phyloP scores from a whole-genome alignment of 1,140 invertebrate genomes.

The Drosophila lowei region DNA sequence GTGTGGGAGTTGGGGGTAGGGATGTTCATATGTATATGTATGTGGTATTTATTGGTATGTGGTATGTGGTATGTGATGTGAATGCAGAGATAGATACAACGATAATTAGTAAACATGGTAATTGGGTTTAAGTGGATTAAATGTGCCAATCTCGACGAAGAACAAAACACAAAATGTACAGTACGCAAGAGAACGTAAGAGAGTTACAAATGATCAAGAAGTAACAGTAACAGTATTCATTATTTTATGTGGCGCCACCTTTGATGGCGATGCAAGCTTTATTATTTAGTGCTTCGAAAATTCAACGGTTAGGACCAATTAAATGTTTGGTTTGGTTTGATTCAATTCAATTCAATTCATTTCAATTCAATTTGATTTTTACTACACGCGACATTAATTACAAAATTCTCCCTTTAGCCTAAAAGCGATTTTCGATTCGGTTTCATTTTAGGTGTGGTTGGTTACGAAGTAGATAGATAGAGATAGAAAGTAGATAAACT shows the following conservation, averaged over 20 bases:
- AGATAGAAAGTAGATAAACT: slow-evolving; percentile 70
- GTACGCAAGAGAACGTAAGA: slow-evolving; percentile 64
- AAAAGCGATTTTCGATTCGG: slow-evolving; percentile 74
- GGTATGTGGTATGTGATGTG: slow-evolving; percentile 39
- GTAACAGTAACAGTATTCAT: slow-evolving; percentile 31
- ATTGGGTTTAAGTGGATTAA: slow-evolving; percentile 26
- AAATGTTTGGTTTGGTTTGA: slow-evolving; percentile 32
- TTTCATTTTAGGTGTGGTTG: slow-evolving; percentile 62
- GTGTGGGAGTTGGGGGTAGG: slow-evolving; percentile 16
- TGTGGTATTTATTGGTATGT: neutral
- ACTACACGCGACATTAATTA: slow-evolving; percentile 69
- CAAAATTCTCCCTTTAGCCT: slow-evolving; percentile 81
- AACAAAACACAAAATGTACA: slow-evolving; percentile 74
- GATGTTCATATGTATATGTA: neutral
- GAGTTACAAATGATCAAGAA: slow-evolving; percentile 68
- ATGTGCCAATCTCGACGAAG: slow-evolving; percentile 65
- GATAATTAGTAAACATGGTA: slow-evolving; percentile 67
- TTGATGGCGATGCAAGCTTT: slow-evolving; percentile 63
- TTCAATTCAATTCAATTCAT: slow-evolving; percentile 26
- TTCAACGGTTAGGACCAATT: slow-evolving; percentile 73
- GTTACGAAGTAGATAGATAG: slow-evolving; percentile 52
- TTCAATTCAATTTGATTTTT: slow-evolving; percentile 35
- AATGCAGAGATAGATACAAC: slow-evolving; percentile 74
- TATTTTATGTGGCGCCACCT: slow-evolving; percentile 42
- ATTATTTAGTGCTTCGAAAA: slow-evolving; percentile 73